Conservation (phyloP, 2,113 vertebrate species). For the Perccottus glenii region DNA sequence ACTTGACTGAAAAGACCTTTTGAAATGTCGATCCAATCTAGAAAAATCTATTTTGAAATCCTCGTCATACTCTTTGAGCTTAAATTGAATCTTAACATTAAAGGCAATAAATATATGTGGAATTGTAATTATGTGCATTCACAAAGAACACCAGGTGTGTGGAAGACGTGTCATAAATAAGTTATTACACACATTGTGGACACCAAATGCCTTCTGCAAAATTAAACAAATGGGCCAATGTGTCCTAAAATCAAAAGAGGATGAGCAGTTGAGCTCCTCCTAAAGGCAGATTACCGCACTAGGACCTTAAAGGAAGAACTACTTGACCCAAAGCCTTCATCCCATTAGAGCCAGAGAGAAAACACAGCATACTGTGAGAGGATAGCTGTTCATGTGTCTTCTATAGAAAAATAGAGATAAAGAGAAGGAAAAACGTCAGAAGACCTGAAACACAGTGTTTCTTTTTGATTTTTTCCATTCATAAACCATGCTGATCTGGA, state of each 20-base stretch:
- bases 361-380: slow-evolving; percentile 29
- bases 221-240: neutral
- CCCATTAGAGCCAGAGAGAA: slow-evolving; percentile 35
- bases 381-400: neutral
- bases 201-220: slow-evolving; percentile 15
- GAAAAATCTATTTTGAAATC: neutral
- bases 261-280: slow-evolving; percentile 22
- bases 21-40: slow-evolving; percentile 3
- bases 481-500: too few species aligned
- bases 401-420: neutral
- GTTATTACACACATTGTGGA: slow-evolving; percentile 26
- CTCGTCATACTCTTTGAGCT: neutral
- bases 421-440: neutral
- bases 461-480: too few species aligned
- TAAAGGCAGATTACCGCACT: slow-evolving; percentile 34
- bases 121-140: slow-evolving; percentile 28
- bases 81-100: neutral
- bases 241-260: slow-evolving; percentile 34
- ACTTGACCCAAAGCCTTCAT: slow-evolving; percentile 43
- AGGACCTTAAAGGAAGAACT: slow-evolving; percentile 16
- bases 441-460: too few species aligned
- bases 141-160: slow-evolving; percentile 5
- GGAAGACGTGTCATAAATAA: slow-evolving; percentile 38
- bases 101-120: slow-evolving; percentile 15
- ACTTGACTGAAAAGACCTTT: neutral